Evolutionary conservation across 2,888 invertebrate genomes (phyloP), one percentile per base, ranked within the genome.

Genomic region (Apomyelois bistriatella): DNA sequence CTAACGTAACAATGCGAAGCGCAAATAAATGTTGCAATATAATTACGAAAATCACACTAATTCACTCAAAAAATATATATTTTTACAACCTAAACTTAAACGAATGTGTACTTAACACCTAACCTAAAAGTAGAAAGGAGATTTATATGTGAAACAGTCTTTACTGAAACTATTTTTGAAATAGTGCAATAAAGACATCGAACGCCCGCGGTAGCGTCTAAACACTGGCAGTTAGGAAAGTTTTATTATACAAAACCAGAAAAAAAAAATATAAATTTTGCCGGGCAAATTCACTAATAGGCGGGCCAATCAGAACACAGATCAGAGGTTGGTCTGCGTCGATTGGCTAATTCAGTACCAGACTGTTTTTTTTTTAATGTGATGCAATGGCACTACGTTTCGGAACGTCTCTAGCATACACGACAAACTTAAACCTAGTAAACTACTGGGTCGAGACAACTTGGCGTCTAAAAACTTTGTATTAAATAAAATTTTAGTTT

Each of bases 111-210:
- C 87, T 88, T 85, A 84, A 69, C 59, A 61, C 55, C 68, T 80
- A 82, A 73, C 59, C 75, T 79, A 85, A 64, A 59, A 65, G 64
- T 64, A 62, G 64, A 63, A 55, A 17, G 46, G 54, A 57, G 59
- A 59, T 64, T 59, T 57, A 49, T 64, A 62, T 61, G 70, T 74
- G 72, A 73, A 68, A 57, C 64, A 67, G 73, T 58, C 85, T 85
- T 86, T 80, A 85, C 74, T 62, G 60, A 57, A 72, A 85, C 88
- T 88, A 87, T 87, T 87, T 85, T 65, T 75, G 56, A 85, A 88
- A 88, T 88, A 88, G 87, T 81, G 72, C 66, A 77, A 81, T 80
- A 85, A 85, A 87, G 81, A 77, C 76, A 68, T 68, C 70, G 64
- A 64, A 67, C 73, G 76, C 77, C 76, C 72, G 61, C 53, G 10